Percentiles rank a stretch among this genome's conserved stretches.
phyloP scores from a whole-genome alignment of 2,888 invertebrate species.

The Sialis fuliginosa region DNA sequence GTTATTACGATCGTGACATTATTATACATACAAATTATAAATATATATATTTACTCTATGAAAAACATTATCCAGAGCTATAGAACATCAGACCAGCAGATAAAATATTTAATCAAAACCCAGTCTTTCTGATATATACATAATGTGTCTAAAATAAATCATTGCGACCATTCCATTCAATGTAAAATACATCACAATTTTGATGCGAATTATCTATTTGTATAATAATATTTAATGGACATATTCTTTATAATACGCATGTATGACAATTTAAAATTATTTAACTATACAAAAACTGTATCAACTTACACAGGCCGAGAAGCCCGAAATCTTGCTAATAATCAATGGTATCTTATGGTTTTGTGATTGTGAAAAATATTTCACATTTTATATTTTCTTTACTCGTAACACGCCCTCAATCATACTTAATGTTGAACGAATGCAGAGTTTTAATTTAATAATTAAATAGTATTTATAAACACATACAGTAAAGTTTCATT shows the following conservation, averaged over 20 bases:
- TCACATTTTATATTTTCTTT: too few relatives aligned
- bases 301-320: not conserved
- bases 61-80: not conserved
- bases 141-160: slow-evolving; percentile 14
- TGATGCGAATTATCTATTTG: slow-evolving; percentile 15
- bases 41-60: too few relatives aligned
- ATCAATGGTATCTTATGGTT: too few relatives aligned
- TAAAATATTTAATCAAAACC: slow-evolving; percentile 1
- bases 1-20: too few relatives aligned
- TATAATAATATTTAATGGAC: slow-evolving; percentile 5
- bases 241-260: slow-evolving; percentile 3
- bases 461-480: too few relatives aligned
- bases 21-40: too few relatives aligned
- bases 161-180: slow-evolving; percentile 12
- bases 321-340: not conserved
- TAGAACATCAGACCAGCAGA: slow-evolving; percentile 2
- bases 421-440: too few relatives aligned
- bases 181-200: slow-evolving; percentile 23
- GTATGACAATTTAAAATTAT: slow-evolving; percentile 3
- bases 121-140: slow-evolving; percentile 7
- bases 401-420: too few relatives aligned
- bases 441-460: too few relatives aligned
- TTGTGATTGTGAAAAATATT: too few relatives aligned
- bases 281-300: slow-evolving; percentile 5
- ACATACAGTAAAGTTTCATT: too few relatives aligned